A percentile compares a stretch with the other conserved stretches of the same genome.
Conservation (phyloP, 2,888 invertebrate genomes). For the Aleiodes testaceus region DNA sequence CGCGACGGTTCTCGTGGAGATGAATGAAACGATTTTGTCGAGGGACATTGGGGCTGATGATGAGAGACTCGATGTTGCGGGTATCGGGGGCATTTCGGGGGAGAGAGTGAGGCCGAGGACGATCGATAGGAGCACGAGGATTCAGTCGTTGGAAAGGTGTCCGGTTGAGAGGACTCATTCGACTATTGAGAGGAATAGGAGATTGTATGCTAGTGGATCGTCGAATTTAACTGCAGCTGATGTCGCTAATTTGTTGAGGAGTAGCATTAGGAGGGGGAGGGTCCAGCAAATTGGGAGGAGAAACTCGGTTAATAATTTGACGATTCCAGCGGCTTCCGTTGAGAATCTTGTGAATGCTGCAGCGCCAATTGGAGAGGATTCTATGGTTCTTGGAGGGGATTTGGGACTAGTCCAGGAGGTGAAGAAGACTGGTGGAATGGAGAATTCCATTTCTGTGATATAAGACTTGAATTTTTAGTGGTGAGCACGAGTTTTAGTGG, state of each 20-base stretch:
- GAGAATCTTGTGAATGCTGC: slow-evolving; percentile 71
- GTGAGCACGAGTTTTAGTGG: no score
- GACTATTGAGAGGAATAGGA: slow-evolving; percentile 59
- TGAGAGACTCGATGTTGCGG: slow-evolving; percentile 56
- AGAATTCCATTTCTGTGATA: slow-evolving; percentile 71
- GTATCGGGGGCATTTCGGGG: slow-evolving; percentile 34
- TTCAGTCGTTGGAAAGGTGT: slow-evolving; percentile 57
- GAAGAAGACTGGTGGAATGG: slow-evolving; percentile 71
- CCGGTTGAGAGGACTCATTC: slow-evolving; percentile 60
- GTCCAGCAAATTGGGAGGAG: slow-evolving; percentile 54
- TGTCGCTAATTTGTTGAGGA: slow-evolving; percentile 76
- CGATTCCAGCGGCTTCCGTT: slow-evolving; percentile 60
- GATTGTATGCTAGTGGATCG: slow-evolving; percentile 53
- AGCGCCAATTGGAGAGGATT: slow-evolving; percentile 70
- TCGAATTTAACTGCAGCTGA: slow-evolving; percentile 76
- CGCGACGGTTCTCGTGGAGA: slow-evolving; percentile 78
- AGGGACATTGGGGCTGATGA: slow-evolving; percentile 54
- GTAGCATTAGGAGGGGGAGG: slow-evolving; percentile 76
- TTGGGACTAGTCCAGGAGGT: slow-evolving; percentile 63
- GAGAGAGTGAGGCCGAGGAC: slow-evolving; percentile 61
- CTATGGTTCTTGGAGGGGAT: slow-evolving; percentile 62
- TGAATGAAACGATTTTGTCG: slow-evolving; percentile 72
- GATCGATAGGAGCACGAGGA: slow-evolving; percentile 60
- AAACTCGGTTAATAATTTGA: slow-evolving; percentile 48
- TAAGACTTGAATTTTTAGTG: slow-evolving; percentile 61